phyloP scores from a whole-genome alignment of 2,888 invertebrate species.

The Timema podura region DNA sequence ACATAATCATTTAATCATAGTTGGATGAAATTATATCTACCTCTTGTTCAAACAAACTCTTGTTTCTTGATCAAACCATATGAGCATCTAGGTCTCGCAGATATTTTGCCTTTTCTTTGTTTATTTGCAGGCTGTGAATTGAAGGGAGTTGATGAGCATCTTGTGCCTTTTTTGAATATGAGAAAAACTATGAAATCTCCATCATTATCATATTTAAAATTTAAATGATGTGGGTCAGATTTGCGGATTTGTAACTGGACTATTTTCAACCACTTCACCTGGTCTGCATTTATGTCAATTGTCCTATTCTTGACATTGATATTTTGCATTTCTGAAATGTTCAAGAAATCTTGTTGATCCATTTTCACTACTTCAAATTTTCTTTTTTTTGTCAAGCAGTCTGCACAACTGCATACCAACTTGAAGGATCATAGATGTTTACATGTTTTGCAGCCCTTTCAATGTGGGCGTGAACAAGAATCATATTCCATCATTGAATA shows the following conservation, averaged over 20 bases:
- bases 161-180: not conserved
- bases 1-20: too few relatives aligned
- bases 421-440: constrained; percentile 1
- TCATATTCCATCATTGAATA: not conserved
- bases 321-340: not conserved
- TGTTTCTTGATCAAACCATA: too few relatives aligned
- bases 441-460: not conserved
- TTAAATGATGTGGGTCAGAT: not conserved
- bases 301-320: constrained; percentile 8
- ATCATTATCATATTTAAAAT: constrained; percentile 2
- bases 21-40: too few relatives aligned
- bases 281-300: constrained; percentile 10
- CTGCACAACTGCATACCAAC: not conserved
- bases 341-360: constrained; percentile 9
- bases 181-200: constrained; percentile 2
- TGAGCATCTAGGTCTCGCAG: too few relatives aligned
- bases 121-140: too few relatives aligned
- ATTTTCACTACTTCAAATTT: not conserved
- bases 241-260: not conserved
- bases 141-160: too few relatives aligned
- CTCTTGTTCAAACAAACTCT: too few relatives aligned
- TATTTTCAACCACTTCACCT: not conserved
- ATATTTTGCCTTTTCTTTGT: too few relatives aligned
- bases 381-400: not conserved
- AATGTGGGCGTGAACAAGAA: not conserved